Evolutionary conservation across 2,113 vertebrate species (phyloP).

Genomic region (Odontesthes bonariensis): DNA sequence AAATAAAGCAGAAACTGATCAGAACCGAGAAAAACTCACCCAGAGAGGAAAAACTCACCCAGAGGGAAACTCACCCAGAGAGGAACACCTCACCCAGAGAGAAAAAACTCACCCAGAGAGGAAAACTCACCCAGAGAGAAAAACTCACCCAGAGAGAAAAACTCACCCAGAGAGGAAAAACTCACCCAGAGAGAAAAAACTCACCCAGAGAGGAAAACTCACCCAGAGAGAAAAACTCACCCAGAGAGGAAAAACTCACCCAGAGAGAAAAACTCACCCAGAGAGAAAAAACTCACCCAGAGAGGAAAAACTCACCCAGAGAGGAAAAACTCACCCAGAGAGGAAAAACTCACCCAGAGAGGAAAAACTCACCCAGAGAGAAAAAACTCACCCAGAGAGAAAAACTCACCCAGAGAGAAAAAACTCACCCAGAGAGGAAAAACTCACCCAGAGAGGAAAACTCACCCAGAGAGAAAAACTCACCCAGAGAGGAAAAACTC

Average conservation of each 20-base stretch:
- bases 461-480: constrained; percentile 62
- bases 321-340: constrained; percentile 59
- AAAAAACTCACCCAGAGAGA: constrained; percentile 62
- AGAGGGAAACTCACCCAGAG: too few species aligned
- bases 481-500: constrained; percentile 59
- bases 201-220: constrained; percentile 60
- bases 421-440: constrained; percentile 61
- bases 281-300: too few species aligned
- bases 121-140: constrained; percentile 61
- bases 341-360: constrained; percentile 59
- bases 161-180: constrained; percentile 61
- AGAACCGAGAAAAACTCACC: too few species aligned
- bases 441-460: constrained; percentile 61
- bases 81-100: too few species aligned
- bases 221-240: constrained; percentile 64
- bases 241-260: constrained; percentile 62
- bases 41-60: too few species aligned
- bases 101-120: constrained; percentile 62
- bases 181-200: too few species aligned
- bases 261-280: too few species aligned
- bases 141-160: too few species aligned
- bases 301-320: constrained; percentile 62
- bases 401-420: too few species aligned
- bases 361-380: constrained; percentile 60
- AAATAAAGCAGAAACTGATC: too few species aligned